Base-by-base conservation (phyloP, 2,113 vertebrate genomes). In the Macroglossus sobrinus region DNA sequence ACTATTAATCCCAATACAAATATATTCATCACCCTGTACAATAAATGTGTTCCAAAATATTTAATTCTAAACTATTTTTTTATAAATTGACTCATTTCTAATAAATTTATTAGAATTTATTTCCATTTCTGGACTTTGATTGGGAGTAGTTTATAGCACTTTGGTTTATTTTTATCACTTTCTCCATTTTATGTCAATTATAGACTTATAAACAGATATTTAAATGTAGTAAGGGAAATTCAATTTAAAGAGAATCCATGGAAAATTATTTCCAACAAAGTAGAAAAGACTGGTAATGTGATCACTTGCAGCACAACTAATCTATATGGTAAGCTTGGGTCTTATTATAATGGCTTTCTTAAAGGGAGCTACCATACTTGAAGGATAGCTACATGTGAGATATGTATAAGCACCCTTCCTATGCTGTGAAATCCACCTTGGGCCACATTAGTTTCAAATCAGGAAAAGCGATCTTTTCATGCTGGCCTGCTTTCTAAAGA, bases 401-500 rank as follows among this genome's bases (percentile, higher is more conserved):
- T 69, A 90, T 5, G 4, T 40, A 69, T 59, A 78, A 76, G 13
- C 30, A 75, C 26, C 13, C 35, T 81, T 87, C 28, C 38, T 3
- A 72, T 71, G 35, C 35, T 78, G 16, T 85, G 61, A 96, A 90
- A 79, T 81, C 38, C 15, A 96, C 26, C 22, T 92, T 30, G 3
- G 19, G 26, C 47, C 43, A 80, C 57, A 93, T 5, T 79, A 74
- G 8, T 82, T 93, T 93, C 78, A 95, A 95, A 94, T 45, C 5
- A 24, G 68, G 16, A 74, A 11, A 97, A 91, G 57, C 2, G 1
- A 89, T 87, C 18, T 0, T 68, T 93, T 97, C 91, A 79, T 69
- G 24, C 28, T 89, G 66, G 26, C 19, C 72, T 96, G 84, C 35
- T 89, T 94, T 97, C 80, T 84, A 84, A 95, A 96, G 92, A 97